A percentile compares a stretch with the other conserved stretches of the same genome.
These are phyloP conservation scores for Leptobrachium leishanense DNA, from an alignment of 2,113 vertebrate species.

Conservation along the genomic window DNA sequence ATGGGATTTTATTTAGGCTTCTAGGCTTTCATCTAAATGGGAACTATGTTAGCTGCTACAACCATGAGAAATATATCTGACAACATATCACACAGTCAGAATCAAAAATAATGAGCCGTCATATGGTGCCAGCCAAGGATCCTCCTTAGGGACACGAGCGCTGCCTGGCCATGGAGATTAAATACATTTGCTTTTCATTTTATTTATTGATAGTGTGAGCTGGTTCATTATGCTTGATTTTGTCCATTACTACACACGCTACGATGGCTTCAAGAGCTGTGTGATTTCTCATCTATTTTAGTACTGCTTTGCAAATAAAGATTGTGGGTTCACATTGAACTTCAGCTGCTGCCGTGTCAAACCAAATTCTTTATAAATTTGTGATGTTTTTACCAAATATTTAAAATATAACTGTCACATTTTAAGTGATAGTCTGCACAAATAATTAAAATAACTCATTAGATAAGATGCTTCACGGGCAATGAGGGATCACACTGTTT, in stretches of 20 bases:
- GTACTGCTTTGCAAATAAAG: neutral
- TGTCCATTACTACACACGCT: constrained; percentile 3
- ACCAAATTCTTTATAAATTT: too few relatives aligned
- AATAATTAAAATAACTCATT: too few relatives aligned
- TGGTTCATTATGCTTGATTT: constrained; percentile 39
- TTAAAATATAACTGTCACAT: too few relatives aligned
- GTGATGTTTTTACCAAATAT: too few relatives aligned
- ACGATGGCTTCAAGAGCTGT: neutral
- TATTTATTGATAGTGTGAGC: constrained; percentile 43
- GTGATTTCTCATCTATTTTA: neutral
- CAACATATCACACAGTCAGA: constrained; percentile 40
- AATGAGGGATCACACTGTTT: too few relatives aligned
- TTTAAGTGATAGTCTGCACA: too few relatives aligned
- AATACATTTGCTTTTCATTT: constrained; percentile 42
- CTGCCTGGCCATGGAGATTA: constrained; percentile 38
- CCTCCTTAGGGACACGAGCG: constrained; percentile 29
- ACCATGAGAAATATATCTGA: constrained; percentile 44
- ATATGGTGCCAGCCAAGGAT: constrained; percentile 29
- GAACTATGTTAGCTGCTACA: constrained; percentile 38
- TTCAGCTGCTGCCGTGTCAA: too few relatives aligned
- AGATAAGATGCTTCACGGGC: too few relatives aligned
- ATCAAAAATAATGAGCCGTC: constrained; percentile 44
- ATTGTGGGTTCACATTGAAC: too few relatives aligned
- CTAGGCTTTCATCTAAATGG: constrained; percentile 33
- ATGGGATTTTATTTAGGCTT: constrained; percentile 17